A percentile compares a stretch with the other conserved stretches of the same genome.
Evolutionary conservation across 2,797 vertebrate genomes (phyloP).

Genomic region (Acrocephalus scirpaceus): DNA sequence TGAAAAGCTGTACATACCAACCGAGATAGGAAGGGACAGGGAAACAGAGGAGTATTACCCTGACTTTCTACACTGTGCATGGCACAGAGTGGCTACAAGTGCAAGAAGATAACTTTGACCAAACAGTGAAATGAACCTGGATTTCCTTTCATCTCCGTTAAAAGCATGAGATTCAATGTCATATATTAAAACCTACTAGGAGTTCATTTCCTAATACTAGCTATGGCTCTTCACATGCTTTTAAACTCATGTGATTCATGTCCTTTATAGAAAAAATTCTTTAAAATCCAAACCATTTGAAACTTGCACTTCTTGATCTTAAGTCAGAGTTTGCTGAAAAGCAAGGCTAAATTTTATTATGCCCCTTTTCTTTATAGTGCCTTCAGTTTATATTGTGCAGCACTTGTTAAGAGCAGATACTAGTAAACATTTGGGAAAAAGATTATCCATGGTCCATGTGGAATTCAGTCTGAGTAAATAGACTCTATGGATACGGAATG

Average conservation of each 20-base stretch:
- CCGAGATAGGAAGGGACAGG: background rate
- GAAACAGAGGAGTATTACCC: background rate
- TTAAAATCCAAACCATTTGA: background rate
- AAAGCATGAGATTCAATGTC: background rate
- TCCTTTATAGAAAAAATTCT: background rate
- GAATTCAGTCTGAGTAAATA: conserved; percentile 50
- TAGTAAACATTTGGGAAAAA: conserved; percentile 26
- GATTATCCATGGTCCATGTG: conserved; percentile 4
- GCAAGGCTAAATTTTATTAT: background rate
- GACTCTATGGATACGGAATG: background rate
- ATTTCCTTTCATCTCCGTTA: background rate
- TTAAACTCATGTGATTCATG: background rate
- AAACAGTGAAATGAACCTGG: background rate
- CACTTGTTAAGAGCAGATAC: conserved; percentile 32
- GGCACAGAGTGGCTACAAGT: background rate
- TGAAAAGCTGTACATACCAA: background rate
- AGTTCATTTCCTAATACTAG: background rate
- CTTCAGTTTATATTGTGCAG: conserved; percentile 22
- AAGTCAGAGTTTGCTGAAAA: background rate
- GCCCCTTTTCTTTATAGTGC: background rate
- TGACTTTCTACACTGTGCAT: background rate
- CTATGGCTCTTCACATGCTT: background rate
- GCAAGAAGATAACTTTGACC: background rate
- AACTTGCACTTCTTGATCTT: background rate
- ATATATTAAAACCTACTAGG: background rate